Evolutionary conservation across 2,797 vertebrate species (phyloP).

Genomic region (Peromyscus attwateri): DNA sequence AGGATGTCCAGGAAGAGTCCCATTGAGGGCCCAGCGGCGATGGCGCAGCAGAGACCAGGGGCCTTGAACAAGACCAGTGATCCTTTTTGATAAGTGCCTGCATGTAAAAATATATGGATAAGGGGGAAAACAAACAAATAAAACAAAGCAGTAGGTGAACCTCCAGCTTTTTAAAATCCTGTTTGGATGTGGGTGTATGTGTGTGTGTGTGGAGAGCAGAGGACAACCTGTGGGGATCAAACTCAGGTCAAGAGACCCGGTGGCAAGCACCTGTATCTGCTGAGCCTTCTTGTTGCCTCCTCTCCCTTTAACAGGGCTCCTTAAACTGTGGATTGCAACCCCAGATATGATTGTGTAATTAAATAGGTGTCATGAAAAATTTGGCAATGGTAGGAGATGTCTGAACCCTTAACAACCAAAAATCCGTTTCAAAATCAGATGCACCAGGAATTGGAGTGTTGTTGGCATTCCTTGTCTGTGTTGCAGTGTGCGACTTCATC

Average conservation of each 20-base stretch:
- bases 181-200: neutral
- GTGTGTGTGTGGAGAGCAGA: too few relatives aligned
- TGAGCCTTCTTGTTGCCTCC: neutral
- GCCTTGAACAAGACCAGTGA: neutral
- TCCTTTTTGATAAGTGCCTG: neutral
- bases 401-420: neutral
- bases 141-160: neutral
- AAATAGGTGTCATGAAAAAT: neutral
- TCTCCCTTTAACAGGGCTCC: neutral
- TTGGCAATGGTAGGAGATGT: neutral
- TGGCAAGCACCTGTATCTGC: too few relatives aligned
- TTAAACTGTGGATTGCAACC: neutral
- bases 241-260: neutral
- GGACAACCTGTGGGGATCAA: neutral
- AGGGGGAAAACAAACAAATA: neutral
- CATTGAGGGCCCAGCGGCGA: neutral
- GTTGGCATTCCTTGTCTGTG: neutral
- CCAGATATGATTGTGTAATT: neutral
- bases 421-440: neutral
- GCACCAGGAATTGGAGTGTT: neutral
- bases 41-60: neutral
- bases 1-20: neutral
- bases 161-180: neutral
- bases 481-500: neutral
- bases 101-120: neutral